Conservation (phyloP, 1,140 invertebrate species). For the Drosophila fuyamai region DNA sequence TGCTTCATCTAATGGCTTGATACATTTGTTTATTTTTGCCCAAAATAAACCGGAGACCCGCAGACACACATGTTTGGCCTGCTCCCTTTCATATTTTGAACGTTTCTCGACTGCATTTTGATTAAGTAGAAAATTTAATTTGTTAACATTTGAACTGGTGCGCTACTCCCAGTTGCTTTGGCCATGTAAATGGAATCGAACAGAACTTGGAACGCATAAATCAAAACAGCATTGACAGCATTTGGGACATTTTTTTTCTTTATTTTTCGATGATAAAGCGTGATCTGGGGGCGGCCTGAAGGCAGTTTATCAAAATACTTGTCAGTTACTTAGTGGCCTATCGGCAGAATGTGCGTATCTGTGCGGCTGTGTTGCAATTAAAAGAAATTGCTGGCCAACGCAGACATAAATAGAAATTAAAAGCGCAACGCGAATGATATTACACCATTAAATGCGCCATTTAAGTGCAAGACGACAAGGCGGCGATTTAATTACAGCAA, state of each 20-base stretch:
- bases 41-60: slow-evolving; percentile 57
- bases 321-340: slow-evolving; percentile 57
- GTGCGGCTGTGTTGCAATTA: slow-evolving; percentile 59
- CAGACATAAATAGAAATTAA: slow-evolving; percentile 80
- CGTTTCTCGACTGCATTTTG: slow-evolving; percentile 59
- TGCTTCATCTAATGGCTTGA: slow-evolving; percentile 73
- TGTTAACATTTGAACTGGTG: slow-evolving; percentile 67
- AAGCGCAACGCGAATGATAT: slow-evolving; percentile 77
- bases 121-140: slow-evolving; percentile 80
- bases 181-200: slow-evolving; percentile 23
- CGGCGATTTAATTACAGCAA: slow-evolving; percentile 76
- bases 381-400: slow-evolving; percentile 72
- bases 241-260: slow-evolving; percentile 17
- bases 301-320: slow-evolving; percentile 74
- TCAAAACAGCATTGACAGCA: slow-evolving; percentile 70
- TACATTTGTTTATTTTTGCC: slow-evolving; percentile 77
- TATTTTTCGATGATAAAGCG: slow-evolving; percentile 66
- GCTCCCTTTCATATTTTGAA: slow-evolving; percentile 72
- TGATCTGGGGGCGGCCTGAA: slow-evolving; percentile 61
- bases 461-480: slow-evolving; percentile 72
- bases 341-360: slow-evolving; percentile 18
- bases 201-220: slow-evolving; percentile 65
- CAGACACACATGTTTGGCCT: slow-evolving; percentile 27
- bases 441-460: slow-evolving; percentile 81
- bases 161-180: slow-evolving; percentile 38